Percentiles rank a stretch among this genome's conserved stretches.
These are phyloP conservation scores for Hecatera dysodea DNA, from an alignment of 2,888 invertebrate species.

Conservation along the genomic window DNA sequence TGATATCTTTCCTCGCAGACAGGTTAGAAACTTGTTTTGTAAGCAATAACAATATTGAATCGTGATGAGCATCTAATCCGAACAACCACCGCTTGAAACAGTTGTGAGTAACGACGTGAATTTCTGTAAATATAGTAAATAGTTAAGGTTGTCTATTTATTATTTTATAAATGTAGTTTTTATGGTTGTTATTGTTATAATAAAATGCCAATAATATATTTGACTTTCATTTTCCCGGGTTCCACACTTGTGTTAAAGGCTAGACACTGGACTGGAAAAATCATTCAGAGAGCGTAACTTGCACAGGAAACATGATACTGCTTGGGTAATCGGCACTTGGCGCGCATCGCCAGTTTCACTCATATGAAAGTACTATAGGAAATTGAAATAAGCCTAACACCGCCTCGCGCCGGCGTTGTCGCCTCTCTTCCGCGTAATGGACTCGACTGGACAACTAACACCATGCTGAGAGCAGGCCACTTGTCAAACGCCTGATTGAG, in stretches of 20 bases:
- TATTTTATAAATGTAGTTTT: constrained; percentile 77
- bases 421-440: constrained; percentile 47
- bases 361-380: constrained; percentile 79
- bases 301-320: constrained; percentile 75
- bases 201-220: constrained; percentile 67
- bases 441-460: constrained; percentile 28
- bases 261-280: constrained; percentile 58
- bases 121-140: constrained; percentile 85
- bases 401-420: constrained; percentile 43
- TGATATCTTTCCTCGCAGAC: constrained; percentile 65
- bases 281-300: constrained; percentile 68
- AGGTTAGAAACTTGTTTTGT: constrained; percentile 67
- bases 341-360: constrained; percentile 80
- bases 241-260: constrained; percentile 6
- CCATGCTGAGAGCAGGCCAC: constrained; percentile 42
- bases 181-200: constrained; percentile 80
- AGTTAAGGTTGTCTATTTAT: constrained; percentile 85
- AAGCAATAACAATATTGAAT: constrained; percentile 44
- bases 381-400: constrained; percentile 69
- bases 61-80: constrained; percentile 47
- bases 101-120: constrained; percentile 78
- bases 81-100: constrained; percentile 52
- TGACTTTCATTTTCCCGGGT: constrained; percentile 54
- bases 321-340: constrained; percentile 77
- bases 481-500: constrained; percentile 52